Evolutionary conservation across 1,140 invertebrate genomes (phyloP).

Genomic region (Calycopis cecrops): DNA sequence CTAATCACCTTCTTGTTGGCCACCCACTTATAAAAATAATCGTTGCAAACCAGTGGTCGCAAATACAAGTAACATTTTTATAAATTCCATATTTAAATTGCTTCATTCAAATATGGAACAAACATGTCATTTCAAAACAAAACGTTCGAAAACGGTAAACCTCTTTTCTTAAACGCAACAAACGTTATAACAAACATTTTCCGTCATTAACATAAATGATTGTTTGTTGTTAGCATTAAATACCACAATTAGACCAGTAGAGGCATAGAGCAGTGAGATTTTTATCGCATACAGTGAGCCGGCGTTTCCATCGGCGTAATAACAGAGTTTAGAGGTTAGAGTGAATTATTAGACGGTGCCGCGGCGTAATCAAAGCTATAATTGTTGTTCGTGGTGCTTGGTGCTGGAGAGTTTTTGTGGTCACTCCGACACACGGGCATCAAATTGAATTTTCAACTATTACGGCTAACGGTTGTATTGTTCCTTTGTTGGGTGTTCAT

Average conservation of each 20-base stretch:
- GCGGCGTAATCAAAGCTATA: conserved; percentile 64
- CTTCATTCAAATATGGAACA: too few species aligned
- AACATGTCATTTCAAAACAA: too few species aligned
- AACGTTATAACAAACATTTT: too few species aligned
- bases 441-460: conserved; percentile 59
- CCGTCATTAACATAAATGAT: conserved; percentile 39
- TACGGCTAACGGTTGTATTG: conserved; percentile 20
- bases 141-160: too few species aligned
- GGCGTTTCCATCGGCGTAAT: conserved; percentile 66
- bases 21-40: too few species aligned
- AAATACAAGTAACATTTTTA: too few species aligned
- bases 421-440: conserved; percentile 26
- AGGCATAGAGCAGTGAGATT: conserved; percentile 26
- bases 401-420: conserved; percentile 56
- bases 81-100: too few species aligned
- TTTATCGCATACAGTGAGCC: conserved; percentile 67
- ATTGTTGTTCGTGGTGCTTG: conserved; percentile 57
- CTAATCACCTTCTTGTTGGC: too few species aligned
- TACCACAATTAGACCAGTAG: conserved; percentile 13
- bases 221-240: conserved; percentile 50
- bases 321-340: conserved; percentile 65
- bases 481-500: conserved; percentile 13
- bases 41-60: too few species aligned
- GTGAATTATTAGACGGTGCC: conserved; percentile 67
- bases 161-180: too few species aligned